phyloP scores from a whole-genome alignment of 2,888 invertebrate species.

The Ochropleura plecta region DNA sequence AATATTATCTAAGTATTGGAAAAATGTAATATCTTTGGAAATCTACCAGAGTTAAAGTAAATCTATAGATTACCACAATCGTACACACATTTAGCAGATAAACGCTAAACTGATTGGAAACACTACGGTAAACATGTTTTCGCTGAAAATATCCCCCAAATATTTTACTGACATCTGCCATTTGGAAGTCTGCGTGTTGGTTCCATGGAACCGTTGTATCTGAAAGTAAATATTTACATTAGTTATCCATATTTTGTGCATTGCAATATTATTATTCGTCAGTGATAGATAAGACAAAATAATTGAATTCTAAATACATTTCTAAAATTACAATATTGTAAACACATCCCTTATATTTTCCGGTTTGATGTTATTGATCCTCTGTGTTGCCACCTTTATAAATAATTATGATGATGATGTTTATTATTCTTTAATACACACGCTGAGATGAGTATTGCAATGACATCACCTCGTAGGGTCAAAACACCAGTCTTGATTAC shows the following conservation, averaged over 20 bases:
- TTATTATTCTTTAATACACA: slow-evolving; percentile 55
- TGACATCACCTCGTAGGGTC: slow-evolving; percentile 70
- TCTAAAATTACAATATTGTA: slow-evolving; percentile 7
- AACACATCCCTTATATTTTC: slow-evolving; percentile 39
- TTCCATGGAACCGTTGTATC: slow-evolving; percentile 30
- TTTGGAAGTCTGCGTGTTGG: slow-evolving; percentile 34
- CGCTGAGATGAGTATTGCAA: slow-evolving; percentile 52
- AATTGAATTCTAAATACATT: neutral
- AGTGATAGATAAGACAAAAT: neutral
- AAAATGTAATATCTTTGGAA: slow-evolving; percentile 69
- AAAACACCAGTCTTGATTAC: slow-evolving; percentile 66
- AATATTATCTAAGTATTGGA: slow-evolving; percentile 66
- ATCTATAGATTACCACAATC: slow-evolving; percentile 67
- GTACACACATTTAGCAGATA: slow-evolving; percentile 63
- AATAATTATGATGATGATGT: slow-evolving; percentile 60
- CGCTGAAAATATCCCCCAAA: slow-evolving; percentile 47
- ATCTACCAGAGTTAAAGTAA: slow-evolving; percentile 66
- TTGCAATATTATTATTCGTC: neutral
- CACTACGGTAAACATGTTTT: slow-evolving; percentile 67
- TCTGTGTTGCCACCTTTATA: slow-evolving; percentile 45
- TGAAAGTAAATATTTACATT: slow-evolving; percentile 38
- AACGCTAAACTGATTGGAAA: slow-evolving; percentile 66
- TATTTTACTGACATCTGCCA: slow-evolving; percentile 48
- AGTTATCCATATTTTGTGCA: slow-evolving; percentile 15
- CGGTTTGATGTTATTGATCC: slow-evolving; percentile 31